Conservation (phyloP, 1,140 invertebrate species). For the Hycleus phaleratus region DNA sequence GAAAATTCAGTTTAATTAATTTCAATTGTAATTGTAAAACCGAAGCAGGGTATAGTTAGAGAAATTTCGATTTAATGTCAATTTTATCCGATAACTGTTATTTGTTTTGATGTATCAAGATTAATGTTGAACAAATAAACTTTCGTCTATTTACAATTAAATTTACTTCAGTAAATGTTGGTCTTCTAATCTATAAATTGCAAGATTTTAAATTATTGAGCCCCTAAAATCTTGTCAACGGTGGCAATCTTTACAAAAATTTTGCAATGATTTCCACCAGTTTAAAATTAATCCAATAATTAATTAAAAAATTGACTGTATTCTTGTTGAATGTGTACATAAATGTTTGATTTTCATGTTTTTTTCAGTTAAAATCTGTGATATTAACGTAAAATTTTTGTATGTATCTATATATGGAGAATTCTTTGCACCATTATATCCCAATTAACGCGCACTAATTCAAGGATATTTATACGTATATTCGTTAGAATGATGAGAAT, state of each 20-base stretch:
- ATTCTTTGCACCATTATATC: no score
- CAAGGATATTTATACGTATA: no score
- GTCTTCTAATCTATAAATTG: slow-evolving; percentile 7
- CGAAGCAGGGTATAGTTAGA: neutral
- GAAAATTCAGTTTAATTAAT: neutral
- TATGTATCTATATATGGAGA: neutral
- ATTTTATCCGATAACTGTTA: slow-evolving; percentile 3
- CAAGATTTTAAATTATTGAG: slow-evolving; percentile 28
- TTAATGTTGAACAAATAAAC: slow-evolving; percentile 10
- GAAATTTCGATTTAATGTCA: neutral
- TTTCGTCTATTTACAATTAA: neutral
- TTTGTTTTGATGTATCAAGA: slow-evolving; percentile 3
- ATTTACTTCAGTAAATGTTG: slow-evolving; percentile 4
- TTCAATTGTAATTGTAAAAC: no score
- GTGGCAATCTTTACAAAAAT: neutral
- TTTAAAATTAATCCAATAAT: neutral
- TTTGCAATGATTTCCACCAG: slow-evolving; percentile 3
- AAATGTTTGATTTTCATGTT: neutral
- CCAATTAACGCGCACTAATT: no score
- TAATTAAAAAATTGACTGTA: slow-evolving; percentile 1
- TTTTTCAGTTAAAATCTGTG: slow-evolving; percentile 7
- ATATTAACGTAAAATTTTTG: slow-evolving; percentile 6
- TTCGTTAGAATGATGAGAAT: no score
- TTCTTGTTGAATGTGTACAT: slow-evolving; percentile 5
- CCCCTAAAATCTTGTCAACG: slow-evolving; percentile 29